phyloP scores from a whole-genome alignment of 1,140 invertebrate species.

The Zophobas morio region DNA sequence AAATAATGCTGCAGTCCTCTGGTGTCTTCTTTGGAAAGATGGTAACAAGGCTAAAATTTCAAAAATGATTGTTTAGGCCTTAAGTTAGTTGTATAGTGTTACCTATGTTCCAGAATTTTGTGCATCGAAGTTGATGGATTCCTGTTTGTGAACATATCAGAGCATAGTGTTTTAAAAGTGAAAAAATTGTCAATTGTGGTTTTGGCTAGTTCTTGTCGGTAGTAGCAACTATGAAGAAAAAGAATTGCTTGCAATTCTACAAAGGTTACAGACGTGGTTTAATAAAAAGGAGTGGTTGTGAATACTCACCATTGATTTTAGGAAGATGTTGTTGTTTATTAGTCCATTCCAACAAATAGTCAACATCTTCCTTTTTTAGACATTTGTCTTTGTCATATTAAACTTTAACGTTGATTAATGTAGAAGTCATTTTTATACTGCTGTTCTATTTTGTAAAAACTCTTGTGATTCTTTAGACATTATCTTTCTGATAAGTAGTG shows the following conservation, averaged over 20 bases:
- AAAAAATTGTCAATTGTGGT: constrained; percentile 76
- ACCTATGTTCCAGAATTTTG: constrained; percentile 69
- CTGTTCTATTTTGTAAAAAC: too few relatives aligned
- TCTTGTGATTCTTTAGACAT: too few relatives aligned
- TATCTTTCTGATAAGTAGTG: too few relatives aligned
- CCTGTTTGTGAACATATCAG: constrained; percentile 74
- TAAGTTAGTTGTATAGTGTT: constrained; percentile 58
- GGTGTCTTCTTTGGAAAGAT: constrained; percentile 69
- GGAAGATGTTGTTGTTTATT: constrained; percentile 76
- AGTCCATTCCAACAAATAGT: constrained; percentile 73
- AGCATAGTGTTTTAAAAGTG: constrained; percentile 74
- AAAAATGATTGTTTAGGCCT: neutral
- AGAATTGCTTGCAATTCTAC: constrained; percentile 74
- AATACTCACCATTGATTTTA: constrained; percentile 65
- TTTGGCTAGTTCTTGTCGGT: constrained; percentile 75
- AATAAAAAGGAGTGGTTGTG: neutral
- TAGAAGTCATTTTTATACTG: too few relatives aligned
- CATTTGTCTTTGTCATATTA: constrained; percentile 73
- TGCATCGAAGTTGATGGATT: constrained; percentile 71
- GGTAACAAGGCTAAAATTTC: constrained; percentile 56
- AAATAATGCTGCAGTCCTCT: constrained; percentile 72
- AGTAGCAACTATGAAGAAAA: constrained; percentile 77
- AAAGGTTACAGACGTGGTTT: constrained; percentile 5
- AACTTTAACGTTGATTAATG: constrained; percentile 65
- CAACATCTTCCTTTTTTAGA: constrained; percentile 72